Evolutionary conservation across 2,113 vertebrate genomes (phyloP).

Genomic region (Gymnarchus niloticus): DNA sequence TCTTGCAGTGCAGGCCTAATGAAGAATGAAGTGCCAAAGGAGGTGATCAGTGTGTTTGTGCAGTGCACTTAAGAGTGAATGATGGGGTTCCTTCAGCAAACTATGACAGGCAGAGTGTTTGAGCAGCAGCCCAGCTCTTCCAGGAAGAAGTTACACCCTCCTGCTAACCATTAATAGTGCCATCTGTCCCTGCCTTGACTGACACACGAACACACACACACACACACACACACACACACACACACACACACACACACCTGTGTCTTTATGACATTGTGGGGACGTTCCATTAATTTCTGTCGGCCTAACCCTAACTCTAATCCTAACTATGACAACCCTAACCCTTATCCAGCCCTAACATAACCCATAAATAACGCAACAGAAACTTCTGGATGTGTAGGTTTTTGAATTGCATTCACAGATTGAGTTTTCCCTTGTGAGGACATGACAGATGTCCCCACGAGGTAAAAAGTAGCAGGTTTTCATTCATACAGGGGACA

Average conservation of each 20-base stretch:
- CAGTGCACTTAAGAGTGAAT: conserved; percentile 9
- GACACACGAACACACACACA: background rate
- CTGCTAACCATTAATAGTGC: conserved; percentile 21
- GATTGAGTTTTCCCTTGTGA: no score
- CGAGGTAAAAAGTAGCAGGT: no score
- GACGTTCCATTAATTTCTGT: no score
- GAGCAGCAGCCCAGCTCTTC: background rate
- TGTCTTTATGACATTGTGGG: no score
- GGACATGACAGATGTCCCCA: no score
- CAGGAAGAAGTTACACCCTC: conserved; percentile 12
- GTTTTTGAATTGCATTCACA: no score
- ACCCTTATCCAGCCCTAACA: no score
- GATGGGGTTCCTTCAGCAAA: conserved; percentile 11
- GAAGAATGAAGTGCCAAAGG: background rate
- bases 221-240: background rate
- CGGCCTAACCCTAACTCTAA: no score
- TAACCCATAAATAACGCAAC: no score
- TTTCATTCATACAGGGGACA: no score
- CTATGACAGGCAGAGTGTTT: conserved; percentile 24
- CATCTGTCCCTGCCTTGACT: conserved; percentile 22
- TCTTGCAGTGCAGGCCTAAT: background rate
- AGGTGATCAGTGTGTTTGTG: conserved; percentile 22
- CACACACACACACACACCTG: background rate
- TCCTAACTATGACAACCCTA: no score
- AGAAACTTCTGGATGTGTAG: no score